These are phyloP conservation scores for Sminthurides bifidus DNA, from an alignment of 1,140 invertebrate species.

Conservation along the genomic window DNA sequence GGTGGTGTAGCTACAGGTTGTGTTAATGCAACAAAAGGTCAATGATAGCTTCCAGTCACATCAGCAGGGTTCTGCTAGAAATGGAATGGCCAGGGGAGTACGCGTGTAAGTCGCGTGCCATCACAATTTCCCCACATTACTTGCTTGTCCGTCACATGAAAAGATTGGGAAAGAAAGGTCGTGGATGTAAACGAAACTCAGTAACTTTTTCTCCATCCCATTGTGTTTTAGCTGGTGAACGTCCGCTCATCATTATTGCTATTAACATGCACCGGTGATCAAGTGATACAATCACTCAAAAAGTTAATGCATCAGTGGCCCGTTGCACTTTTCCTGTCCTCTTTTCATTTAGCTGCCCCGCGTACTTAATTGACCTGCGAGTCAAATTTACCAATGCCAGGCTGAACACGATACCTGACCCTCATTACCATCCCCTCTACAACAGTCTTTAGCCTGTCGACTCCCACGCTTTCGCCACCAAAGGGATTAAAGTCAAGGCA, in stretches of 20 bases:
- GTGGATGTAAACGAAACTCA: not conserved
- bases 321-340: too few species aligned
- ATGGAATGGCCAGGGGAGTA: constrained; percentile 12
- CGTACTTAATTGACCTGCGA: constrained; percentile 5
- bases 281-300: too few species aligned
- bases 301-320: too few species aligned
- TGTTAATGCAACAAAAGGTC: constrained; percentile 29
- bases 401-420: too few species aligned
- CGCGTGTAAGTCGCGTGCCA: constrained; percentile 30
- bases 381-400: constrained; percentile 3
- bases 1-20: too few species aligned
- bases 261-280: too few species aligned
- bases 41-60: constrained; percentile 28
- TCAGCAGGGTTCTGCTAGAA: constrained; percentile 23
- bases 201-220: not conserved
- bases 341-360: not conserved
- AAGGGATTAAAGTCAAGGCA: too few species aligned
- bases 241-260: not conserved
- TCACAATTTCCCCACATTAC: constrained; percentile 24
- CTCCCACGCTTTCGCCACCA: too few species aligned
- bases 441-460: too few species aligned
- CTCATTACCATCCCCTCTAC: too few species aligned
- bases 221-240: not conserved
- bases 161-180: not conserved
- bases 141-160: constrained; percentile 17